Base-by-base conservation (phyloP, 1,140 invertebrate species). In the Trachelipus rathkii region DNA sequence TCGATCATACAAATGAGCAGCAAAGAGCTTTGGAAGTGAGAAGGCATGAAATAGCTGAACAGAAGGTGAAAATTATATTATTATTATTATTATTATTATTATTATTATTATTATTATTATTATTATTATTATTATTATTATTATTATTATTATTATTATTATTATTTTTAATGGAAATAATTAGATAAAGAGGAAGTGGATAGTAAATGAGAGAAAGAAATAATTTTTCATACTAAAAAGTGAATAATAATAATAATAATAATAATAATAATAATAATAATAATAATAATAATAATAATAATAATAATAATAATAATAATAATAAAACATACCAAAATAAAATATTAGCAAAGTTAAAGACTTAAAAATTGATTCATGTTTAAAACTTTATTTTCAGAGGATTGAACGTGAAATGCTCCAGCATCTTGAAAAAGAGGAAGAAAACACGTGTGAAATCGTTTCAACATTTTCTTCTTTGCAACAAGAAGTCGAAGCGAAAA, bases 401-500 rank as follows among this genome's bases (percentile, higher is more conserved):
- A 83, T 87, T 69, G 92, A 94, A 85, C 86, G 92, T 73, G 93
- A 96, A 85, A 94, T 96, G 87, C 89, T 93, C 82, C 92, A 95
- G 85, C 89, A 92, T 83, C 87, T 97, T 69, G 93, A 96, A 82
- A 85, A 91, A 79, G 91, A 95, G 84, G 94, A 98, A 84, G 92
- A 97, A 83, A 93, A 91, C 8, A 93, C 94, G 3, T 87, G 91
- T 73, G 93, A 93, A 84, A 89, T 96, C 45, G 89, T 91, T 60
- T 92, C 93, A 84, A 95, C 93, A 0, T 96, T 93, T 83, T 88
- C 91, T 11, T 94, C 90, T 73, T 85, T 97, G 23, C 93, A 96
- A 84, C 93, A 96, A 84, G 94, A 96, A 85, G 93, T 96, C 2
- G 95, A 97, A 84, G 88, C 92, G 24, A 97, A 96, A 85, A 93